Evolutionary conservation across 2,888 invertebrate species (phyloP), one percentile per base, ranked within the genome.

Genomic region (Arenicola marina): DNA sequence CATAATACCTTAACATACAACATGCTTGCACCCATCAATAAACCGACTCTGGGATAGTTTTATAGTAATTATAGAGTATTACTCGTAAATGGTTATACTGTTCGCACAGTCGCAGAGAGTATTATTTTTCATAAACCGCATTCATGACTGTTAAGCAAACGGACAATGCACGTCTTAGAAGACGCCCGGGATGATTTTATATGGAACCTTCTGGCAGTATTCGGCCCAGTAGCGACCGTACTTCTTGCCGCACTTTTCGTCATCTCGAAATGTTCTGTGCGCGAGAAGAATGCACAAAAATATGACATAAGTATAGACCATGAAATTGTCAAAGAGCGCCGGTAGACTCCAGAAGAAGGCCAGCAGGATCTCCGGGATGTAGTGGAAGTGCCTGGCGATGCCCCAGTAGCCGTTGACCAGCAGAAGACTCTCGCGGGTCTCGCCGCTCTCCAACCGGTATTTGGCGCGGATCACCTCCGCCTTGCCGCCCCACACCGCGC

Each of bases 391-490:
- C 11, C 88, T 80, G 2, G 86, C 84, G 4, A 86, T 68, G 4
- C 87, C 87, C 88, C 88, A 89, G 77, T 84, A 88, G 26, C 88
- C 88, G 32, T 87, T 86, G 1, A 84, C 82, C 45, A 87, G 76
- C 18, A 87, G 81, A 26, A 83, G 75, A 54, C 84, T 82, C 61
- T 79, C 80, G 53, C 76, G 76, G 38, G 78, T 75, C 46, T 79
- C 75, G 4, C 58, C 66, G 48, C 74, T 73, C 34, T 76, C 76
- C 21, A 81, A 76, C 21, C 71, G 57, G 75, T 71, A 66, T 51
- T 65, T 57, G n/a, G 66, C 66, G 32, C 78, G 71, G 51, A 83
- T 82, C 31, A 83, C 73, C 21, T 76, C 73, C 2, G 82, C 78
- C 51, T 74, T 75, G 51, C 73, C 72, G 4, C 82, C 82, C 83